Conservation (phyloP, 2,797 vertebrate genomes). For the Karalla daura region DNA sequence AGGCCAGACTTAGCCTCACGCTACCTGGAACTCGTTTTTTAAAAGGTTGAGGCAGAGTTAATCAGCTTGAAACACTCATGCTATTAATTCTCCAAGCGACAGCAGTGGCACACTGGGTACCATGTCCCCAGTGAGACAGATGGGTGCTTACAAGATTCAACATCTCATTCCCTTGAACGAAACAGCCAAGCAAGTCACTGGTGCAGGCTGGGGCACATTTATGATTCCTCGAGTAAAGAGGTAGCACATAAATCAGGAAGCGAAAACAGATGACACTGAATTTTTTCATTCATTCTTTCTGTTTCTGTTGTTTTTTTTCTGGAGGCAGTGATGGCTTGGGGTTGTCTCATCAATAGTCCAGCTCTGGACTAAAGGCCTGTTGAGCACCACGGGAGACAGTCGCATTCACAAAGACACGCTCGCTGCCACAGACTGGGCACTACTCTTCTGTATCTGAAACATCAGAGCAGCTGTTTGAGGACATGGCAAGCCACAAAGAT, state of each 20-base stretch:
- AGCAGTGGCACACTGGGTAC: slow-evolving; percentile 19
- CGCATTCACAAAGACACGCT: slow-evolving; percentile 37
- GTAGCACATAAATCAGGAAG: not conserved
- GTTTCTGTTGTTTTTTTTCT: slow-evolving; percentile 26
- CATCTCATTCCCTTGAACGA: slow-evolving; percentile 31
- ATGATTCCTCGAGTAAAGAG: not conserved
- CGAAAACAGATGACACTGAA: not conserved
- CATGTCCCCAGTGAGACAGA: slow-evolving; percentile 38
- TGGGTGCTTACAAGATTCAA: slow-evolving; percentile 55
- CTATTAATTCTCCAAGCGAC: slow-evolving; percentile 52
- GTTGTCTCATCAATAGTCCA: slow-evolving; percentile 49
- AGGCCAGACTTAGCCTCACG: slow-evolving; percentile 59
- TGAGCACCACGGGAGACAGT: slow-evolving; percentile 59
- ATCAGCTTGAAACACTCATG: slow-evolving; percentile 75
- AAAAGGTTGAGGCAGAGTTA: slow-evolving; percentile 57
- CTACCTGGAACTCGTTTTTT: slow-evolving; percentile 65
- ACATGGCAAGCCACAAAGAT: slow-evolving; percentile 78
- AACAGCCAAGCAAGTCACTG: slow-evolving; percentile 20
- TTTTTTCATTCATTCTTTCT: slow-evolving; percentile 24
- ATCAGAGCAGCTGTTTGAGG: slow-evolving; percentile 41
- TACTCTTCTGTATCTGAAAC: slow-evolving; percentile 39
- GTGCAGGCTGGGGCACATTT: slow-evolving; percentile 25
- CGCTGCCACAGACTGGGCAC: slow-evolving; percentile 28
- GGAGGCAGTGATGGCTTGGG: slow-evolving; percentile 76
- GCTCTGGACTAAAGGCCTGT: slow-evolving; percentile 69